Evolutionary conservation across 92 coral and sea anemone species (phyloP).

Genomic region (Isaurus tuberculatus): DNA sequence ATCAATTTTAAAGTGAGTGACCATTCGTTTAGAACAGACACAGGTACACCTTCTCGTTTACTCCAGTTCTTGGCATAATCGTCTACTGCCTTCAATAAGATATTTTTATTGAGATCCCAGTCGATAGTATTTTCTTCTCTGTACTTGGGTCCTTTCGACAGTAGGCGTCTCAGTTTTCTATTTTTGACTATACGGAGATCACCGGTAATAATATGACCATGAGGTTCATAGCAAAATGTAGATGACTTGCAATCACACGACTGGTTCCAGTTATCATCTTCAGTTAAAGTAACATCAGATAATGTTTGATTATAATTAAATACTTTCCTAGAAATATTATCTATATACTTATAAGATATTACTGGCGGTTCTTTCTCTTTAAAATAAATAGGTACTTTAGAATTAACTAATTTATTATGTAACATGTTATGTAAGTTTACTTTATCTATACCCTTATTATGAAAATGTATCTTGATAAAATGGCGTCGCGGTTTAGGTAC

Average conservation of each 20-base stretch:
- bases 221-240: slow-evolving; percentile 10
- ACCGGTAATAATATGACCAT: slow-evolving; percentile 4
- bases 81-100: slow-evolving; percentile 9
- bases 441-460: no score
- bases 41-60: slow-evolving; percentile 24
- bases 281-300: neutral
- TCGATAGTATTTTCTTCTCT: slow-evolving; percentile 44
- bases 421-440: no score
- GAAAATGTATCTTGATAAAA: no score
- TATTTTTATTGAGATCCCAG: slow-evolving; percentile 5
- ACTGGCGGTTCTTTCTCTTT: no score
- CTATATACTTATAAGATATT: slow-evolving; percentile 25
- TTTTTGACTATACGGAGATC: slow-evolving; percentile 8
- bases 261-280: neutral
- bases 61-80: slow-evolving; percentile 20
- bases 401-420: no score
- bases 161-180: slow-evolving; percentile 8
- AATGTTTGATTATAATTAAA: slow-evolving; percentile 8
- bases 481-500: no score
- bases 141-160: slow-evolving; percentile 26
- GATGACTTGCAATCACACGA: slow-evolving; percentile 8
- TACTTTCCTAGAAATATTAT: neutral
- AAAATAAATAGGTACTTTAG: no score
- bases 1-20: neutral
- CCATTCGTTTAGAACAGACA: neutral